Evolutionary conservation across 2,113 vertebrate genomes (phyloP).

Genomic region (Actenoides hombroni): DNA sequence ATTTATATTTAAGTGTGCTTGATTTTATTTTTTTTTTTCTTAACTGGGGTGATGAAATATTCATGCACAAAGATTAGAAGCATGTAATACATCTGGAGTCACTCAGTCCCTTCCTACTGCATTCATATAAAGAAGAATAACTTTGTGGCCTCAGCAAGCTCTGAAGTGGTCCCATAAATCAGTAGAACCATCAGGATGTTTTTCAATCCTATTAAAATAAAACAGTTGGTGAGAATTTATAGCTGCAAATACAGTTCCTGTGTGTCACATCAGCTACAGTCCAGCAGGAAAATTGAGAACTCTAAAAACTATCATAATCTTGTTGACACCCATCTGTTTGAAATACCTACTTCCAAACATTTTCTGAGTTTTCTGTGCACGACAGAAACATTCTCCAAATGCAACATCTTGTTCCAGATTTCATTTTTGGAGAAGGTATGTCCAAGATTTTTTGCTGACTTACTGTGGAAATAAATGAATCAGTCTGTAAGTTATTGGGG

Average conservation of each 20-base stretch:
- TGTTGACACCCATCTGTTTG: not conserved
- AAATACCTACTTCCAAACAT: not conserved
- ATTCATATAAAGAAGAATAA: not conserved
- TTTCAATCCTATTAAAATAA: conserved; percentile 14
- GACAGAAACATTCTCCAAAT: not conserved
- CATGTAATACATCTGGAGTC: not conserved
- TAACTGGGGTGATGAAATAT: not conserved
- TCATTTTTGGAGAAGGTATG: not conserved
- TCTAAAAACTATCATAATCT: not conserved
- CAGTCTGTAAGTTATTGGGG: not conserved
- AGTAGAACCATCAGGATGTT: not conserved
- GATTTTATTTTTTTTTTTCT: not conserved
- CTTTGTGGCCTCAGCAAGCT: not conserved
- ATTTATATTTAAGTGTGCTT: not conserved
- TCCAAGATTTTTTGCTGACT: conserved; percentile 10
- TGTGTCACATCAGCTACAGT: not conserved
- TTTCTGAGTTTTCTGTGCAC: not conserved
- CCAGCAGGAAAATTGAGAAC: not conserved
- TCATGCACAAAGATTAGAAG: not conserved
- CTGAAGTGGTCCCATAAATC: conserved; percentile 8
- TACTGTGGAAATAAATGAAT: not conserved
- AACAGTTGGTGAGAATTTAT: not conserved
- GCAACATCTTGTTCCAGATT: not conserved
- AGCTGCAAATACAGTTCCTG: not conserved
- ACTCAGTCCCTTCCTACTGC: not conserved